Conservation (phyloP, 2,888 invertebrate species). For the Standfussiana lucernea region DNA sequence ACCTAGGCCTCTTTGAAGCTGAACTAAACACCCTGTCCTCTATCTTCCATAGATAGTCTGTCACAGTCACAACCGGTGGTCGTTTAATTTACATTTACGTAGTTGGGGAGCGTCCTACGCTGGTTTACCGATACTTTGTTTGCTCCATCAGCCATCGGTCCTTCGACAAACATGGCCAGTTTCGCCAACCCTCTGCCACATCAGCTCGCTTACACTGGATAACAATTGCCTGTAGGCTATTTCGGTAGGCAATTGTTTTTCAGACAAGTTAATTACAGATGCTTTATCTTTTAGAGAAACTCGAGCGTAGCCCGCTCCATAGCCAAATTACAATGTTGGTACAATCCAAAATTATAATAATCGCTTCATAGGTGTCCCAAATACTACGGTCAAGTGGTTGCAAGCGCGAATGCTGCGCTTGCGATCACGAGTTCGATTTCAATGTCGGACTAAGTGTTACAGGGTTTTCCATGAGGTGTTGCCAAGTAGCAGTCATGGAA, state of each 20-base stretch:
- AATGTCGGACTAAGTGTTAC: background rate
- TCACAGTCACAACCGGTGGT: too few species aligned
- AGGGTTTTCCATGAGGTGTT: background rate
- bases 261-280: background rate
- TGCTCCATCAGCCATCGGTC: background rate
- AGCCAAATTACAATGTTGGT: background rate
- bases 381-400: background rate
- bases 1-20: too few species aligned
- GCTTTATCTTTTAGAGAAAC: background rate
- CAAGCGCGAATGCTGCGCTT: background rate
- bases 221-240: too few species aligned
- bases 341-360: background rate
- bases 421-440: background rate
- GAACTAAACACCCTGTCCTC: too few species aligned
- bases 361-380: too few species aligned
- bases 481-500: background rate
- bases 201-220: background rate
- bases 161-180: background rate
- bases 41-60: too few species aligned
- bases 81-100: too few species aligned
- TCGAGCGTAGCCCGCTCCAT: background rate
- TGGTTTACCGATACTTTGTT: background rate
- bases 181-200: background rate
- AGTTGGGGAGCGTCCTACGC: too few species aligned
- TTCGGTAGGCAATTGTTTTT: background rate